Percentiles rank a stretch among this genome's conserved stretches.
Conservation (phyloP, 2,888 invertebrate species). For the Aphidoletes aphidimyza region DNA sequence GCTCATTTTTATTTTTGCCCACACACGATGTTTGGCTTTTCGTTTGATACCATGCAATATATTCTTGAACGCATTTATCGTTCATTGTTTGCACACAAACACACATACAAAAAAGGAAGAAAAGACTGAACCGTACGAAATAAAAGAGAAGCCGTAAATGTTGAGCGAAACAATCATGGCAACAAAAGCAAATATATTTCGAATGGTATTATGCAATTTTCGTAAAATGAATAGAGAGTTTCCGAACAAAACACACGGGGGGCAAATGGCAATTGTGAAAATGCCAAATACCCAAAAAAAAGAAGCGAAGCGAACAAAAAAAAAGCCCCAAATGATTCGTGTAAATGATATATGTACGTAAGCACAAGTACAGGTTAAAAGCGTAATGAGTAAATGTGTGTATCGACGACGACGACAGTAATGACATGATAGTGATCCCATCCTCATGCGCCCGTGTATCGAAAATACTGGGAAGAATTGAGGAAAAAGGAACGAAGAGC, state of each 20-base stretch:
- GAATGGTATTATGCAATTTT: not conserved
- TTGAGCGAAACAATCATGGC: conserved; percentile 9
- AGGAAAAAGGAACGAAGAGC: not conserved
- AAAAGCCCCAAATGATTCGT: not conserved
- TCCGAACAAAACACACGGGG: not conserved
- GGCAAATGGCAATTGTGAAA: conserved; percentile 17
- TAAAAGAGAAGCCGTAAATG: conserved; percentile 13
- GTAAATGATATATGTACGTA: not conserved
- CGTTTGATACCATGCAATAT: not conserved
- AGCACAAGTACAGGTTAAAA: not conserved
- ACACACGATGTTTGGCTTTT: not conserved
- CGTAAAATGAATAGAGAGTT: no score
- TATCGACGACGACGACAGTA: conserved; percentile 15
- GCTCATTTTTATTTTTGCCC: conserved; percentile 4
- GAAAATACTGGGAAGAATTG: not conserved
- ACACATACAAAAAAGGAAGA: not conserved
- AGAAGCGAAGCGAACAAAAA: not conserved
- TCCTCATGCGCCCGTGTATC: not conserved
- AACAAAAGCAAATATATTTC: conserved; percentile 41
- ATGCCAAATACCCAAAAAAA: not conserved
- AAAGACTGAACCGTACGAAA: not conserved
- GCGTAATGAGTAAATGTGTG: not conserved
- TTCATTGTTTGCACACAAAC: not conserved
- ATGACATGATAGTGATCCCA: not conserved
- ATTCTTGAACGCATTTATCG: not conserved